Percentiles rank a stretch among this genome's conserved stretches.
Evolutionary conservation across 2,888 invertebrate genomes (phyloP).

Genomic region (Cancer borealis): DNA sequence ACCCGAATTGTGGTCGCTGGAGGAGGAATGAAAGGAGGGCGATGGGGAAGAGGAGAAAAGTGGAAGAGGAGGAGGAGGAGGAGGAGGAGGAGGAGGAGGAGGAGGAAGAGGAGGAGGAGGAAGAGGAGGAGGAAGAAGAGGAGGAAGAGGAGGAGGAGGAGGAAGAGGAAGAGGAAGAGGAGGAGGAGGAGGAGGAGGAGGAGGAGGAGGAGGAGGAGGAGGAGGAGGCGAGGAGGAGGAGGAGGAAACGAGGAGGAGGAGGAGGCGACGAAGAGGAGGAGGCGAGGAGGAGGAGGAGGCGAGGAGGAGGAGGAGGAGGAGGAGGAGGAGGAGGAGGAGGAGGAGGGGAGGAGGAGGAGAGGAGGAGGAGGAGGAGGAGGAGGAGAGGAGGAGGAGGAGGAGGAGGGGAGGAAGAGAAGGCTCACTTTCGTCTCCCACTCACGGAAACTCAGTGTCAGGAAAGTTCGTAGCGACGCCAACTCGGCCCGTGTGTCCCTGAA

Average conservation of each 20-base stretch:
- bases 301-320: not conserved
- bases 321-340: not conserved
- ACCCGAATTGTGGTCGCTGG: not conserved
- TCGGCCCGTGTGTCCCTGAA: slow-evolving; percentile 27
- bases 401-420: not conserved
- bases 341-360: not conserved
- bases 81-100: not conserved
- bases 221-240: not conserved
- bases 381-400: not conserved
- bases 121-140: no score
- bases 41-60: not conserved
- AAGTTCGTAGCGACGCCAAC: slow-evolving; percentile 32
- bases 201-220: not conserved
- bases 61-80: not conserved
- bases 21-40: not conserved
- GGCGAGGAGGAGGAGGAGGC: not conserved
- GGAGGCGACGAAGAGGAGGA: not conserved
- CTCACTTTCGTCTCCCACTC: slow-evolving; percentile 8
- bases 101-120: not conserved
- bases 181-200: not conserved
- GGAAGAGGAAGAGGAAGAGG: no score
- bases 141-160: not conserved
- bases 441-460: slow-evolving; percentile 27
- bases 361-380: not conserved
- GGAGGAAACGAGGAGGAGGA: not conserved